Evolutionary conservation across 1,140 invertebrate genomes (phyloP).

Genomic region (Dendrolimus kikuchii): DNA sequence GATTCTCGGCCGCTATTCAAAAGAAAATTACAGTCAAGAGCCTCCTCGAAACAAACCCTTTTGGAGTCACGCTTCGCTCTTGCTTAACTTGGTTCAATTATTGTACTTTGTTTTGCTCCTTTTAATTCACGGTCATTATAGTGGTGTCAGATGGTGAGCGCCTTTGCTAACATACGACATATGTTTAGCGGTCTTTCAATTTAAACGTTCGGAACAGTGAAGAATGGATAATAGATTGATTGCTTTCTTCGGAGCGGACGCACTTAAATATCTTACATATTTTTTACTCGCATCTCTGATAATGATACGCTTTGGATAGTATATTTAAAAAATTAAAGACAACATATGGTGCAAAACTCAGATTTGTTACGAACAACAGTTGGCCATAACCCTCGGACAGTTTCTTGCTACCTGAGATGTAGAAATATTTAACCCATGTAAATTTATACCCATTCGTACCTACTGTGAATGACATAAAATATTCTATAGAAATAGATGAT

Average conservation of each 20-base stretch:
- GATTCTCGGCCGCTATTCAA: conserved; percentile 38
- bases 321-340: conserved; percentile 29
- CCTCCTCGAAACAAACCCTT: conserved; percentile 57
- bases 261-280: conserved; percentile 54
- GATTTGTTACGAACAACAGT: conserved; percentile 47
- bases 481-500: too few species aligned
- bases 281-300: conserved; percentile 55
- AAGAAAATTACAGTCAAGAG: conserved; percentile 56
- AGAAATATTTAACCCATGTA: too few species aligned
- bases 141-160: conserved; percentile 61
- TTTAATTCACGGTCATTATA: conserved; percentile 46
- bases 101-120: conserved; percentile 44
- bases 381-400: conserved; percentile 16
- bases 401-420: too few species aligned
- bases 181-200: conserved; percentile 53
- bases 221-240: conserved; percentile 65
- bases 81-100: conserved; percentile 60
- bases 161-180: conserved; percentile 36
- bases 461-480: too few species aligned
- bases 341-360: conserved; percentile 52
- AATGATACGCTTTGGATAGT: conserved; percentile 66
- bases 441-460: too few species aligned
- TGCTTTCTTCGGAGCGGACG: conserved; percentile 45
- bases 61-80: conserved; percentile 54
- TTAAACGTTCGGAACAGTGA: conserved; percentile 43